A percentile compares a stretch with the other conserved stretches of the same genome.
Evolutionary conservation across 2,888 invertebrate genomes (phyloP).

Genomic region (Drosophila mayaguana): DNA sequence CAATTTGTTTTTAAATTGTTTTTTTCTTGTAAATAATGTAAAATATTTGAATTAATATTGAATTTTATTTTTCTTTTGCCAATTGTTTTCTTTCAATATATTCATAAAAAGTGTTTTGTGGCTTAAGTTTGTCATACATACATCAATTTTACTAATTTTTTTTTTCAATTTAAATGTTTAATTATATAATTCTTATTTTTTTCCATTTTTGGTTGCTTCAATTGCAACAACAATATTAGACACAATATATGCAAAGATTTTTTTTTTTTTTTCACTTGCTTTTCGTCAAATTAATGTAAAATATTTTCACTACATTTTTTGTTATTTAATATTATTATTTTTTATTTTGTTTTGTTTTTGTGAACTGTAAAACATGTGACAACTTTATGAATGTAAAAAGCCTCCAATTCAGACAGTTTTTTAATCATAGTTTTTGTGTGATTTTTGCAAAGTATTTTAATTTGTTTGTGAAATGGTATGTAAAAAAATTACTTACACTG

Average conservation of each 20-base stretch:
- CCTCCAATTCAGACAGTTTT: conserved; percentile 60
- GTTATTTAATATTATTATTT: conserved; percentile 6
- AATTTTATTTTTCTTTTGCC: conserved; percentile 19
- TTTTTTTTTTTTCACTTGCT: background rate
- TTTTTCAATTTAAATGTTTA: background rate
- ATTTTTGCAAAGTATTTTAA: background rate
- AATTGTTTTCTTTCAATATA: no score
- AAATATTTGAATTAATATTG: conserved; percentile 30
- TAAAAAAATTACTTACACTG: conserved; percentile 33
- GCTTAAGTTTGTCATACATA: conserved; percentile 44
- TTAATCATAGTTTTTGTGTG: conserved; percentile 19
- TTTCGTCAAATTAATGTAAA: conserved; percentile 34
- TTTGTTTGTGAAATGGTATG: conserved; percentile 35
- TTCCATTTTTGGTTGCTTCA: conserved; percentile 1
- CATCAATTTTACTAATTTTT: conserved; percentile 62
- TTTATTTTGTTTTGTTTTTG: conserved; percentile 20
- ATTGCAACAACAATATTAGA: conserved; percentile 28
- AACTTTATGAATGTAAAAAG: conserved; percentile 49
- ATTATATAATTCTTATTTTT: conserved; percentile 1
- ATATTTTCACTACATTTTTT: conserved; percentile 32
- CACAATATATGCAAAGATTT: conserved; percentile 10
- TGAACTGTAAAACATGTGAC: conserved; percentile 45
- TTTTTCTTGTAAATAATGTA: conserved; percentile 42
- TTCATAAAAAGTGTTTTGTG: conserved; percentile 42
- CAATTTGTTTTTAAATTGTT: conserved; percentile 9